phyloP scores from a whole-genome alignment of 1,140 invertebrate species.

The Adelges cooleyi region DNA sequence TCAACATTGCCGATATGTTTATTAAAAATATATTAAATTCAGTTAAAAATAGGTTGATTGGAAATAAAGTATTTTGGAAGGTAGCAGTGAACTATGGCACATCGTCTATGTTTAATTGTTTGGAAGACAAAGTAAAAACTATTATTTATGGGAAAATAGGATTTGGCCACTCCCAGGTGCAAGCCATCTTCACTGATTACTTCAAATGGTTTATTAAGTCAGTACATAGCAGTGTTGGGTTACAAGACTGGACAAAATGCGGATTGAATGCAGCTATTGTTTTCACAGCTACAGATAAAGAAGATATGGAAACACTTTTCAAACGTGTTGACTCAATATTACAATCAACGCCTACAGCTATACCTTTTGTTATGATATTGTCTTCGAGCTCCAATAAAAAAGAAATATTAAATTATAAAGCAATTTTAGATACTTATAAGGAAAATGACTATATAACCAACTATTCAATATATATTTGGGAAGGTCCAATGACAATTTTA shows the following conservation, averaged over 20 bases:
- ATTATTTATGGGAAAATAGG: constrained; percentile 7
- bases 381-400: background rate
- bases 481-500: background rate
- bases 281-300: background rate
- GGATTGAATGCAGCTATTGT: background rate
- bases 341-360: background rate
- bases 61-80: constrained; percentile 18
- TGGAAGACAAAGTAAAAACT: background rate
- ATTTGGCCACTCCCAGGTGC: background rate
- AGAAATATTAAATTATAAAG: background rate
- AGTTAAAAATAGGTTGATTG: background rate
- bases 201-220: background rate
- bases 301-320: background rate
- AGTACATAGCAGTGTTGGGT: background rate
- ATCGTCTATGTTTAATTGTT: too few relatives aligned
- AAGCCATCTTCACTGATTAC: background rate
- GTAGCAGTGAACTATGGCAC: constrained; percentile 7
- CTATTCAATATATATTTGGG: background rate
- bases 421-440: background rate
- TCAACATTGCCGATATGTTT: background rate
- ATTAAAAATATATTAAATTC: background rate
- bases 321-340: background rate
- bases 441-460: background rate
- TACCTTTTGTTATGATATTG: constrained; percentile 1
- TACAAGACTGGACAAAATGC: background rate